Base-by-base conservation (phyloP, 2,888 invertebrate genomes). In the Lysandra bellargus region DNA sequence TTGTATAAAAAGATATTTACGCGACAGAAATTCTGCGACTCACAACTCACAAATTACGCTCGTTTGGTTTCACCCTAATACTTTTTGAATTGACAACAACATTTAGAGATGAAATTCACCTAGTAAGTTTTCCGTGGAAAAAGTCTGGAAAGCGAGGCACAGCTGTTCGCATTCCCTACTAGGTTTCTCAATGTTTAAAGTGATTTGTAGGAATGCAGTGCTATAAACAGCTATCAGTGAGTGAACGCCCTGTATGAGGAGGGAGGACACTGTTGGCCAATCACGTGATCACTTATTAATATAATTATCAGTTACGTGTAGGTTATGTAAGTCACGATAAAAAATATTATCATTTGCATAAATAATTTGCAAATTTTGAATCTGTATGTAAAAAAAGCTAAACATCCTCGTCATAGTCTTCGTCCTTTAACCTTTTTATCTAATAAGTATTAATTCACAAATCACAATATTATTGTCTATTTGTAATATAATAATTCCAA, bases 101-200 rank as follows among this genome's bases (percentile, higher is more conserved):
- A 9, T 49, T 49, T 49, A 12, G 9, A 9, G 9, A 17, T 57
- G 14, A 17, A 57, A 57, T 57, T 17, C 57, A 57, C 12, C 57
- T 33, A 12, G 9, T 30, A 9, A 2, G 3, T 17, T 69, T 69
- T 69, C 33, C 69, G 69, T 69, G 69, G 69, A 37, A 69, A 69
- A 69, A 33, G 4, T 33, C 33, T 33, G 69, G 69, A 69, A 69
- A 69, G 33, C 33, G 1, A 4, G 69, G 69, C 5, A 69, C 69
- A 30, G 69, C 33, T 69, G 33, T 69, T 64, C 69, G 69, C 69
- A 69, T 69, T 69, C 69, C 69, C 37, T 17, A 14, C 69, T 69
- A 33, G 76, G 33, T 76, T 76, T 76, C 57, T 76, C 76, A 76
- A 76, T 76, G 5, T 33, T 57, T 76, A 33, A 14, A 57, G 76